Conservation (phyloP, 1,140 invertebrate species). For the Trichonephila inaurata region DNA sequence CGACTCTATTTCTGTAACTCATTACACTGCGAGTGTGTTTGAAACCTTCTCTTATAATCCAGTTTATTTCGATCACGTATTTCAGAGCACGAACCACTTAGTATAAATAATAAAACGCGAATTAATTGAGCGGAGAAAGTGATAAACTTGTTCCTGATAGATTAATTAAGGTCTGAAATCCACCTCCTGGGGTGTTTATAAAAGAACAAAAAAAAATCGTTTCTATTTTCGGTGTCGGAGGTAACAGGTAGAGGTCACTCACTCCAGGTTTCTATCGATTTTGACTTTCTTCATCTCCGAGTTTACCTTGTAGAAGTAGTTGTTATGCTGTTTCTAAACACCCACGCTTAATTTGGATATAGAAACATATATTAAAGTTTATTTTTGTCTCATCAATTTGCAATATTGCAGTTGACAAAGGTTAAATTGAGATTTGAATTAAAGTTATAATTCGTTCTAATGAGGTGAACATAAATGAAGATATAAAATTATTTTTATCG, state of each 20-base stretch:
- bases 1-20: not conserved
- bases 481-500: too few relatives aligned
- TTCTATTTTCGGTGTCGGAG: not conserved
- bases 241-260: not conserved
- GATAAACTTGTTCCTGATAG: not conserved
- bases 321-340: too few relatives aligned
- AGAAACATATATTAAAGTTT: too few relatives aligned
- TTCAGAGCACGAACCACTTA: not conserved
- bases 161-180: conserved; percentile 4
- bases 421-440: too few relatives aligned
- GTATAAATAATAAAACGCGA: conserved; percentile 22
- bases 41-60: not conserved
- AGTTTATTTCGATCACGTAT: conserved; percentile 22
- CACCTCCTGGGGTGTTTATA: not conserved
- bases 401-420: too few relatives aligned
- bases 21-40: not conserved
- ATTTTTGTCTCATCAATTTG: too few relatives aligned
- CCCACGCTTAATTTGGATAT: too few relatives aligned
- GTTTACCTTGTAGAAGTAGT: too few relatives aligned
- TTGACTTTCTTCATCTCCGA: too few relatives aligned
- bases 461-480: too few relatives aligned
- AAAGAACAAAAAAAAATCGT: not conserved
- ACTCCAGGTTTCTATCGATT: too few relatives aligned
- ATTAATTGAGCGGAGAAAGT: conserved; percentile 26
- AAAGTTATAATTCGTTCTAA: too few relatives aligned